A percentile compares a stretch with the other conserved stretches of the same genome.
These are phyloP conservation scores for Parasteatoda lunata DNA, from an alignment of 2,888 invertebrate species.

Conservation along the genomic window DNA sequence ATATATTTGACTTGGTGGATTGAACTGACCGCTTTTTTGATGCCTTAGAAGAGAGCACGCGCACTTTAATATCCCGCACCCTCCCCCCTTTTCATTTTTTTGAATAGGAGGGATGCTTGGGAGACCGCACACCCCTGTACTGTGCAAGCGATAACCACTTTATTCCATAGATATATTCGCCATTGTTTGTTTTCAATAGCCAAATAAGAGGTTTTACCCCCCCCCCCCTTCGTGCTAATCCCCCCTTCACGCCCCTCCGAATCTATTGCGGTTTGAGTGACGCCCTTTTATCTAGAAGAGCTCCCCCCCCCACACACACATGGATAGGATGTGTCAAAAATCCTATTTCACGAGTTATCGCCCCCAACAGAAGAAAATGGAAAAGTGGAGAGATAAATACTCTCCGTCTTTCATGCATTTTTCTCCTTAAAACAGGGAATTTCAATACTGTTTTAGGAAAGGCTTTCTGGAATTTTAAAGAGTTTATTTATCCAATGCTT, in stretches of 20 bases:
- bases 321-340: slow-evolving; percentile 57
- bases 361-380: background rate
- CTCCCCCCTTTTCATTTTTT: slow-evolving; percentile 2
- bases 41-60: background rate
- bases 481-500: no score
- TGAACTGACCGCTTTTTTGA: slow-evolving; percentile 54
- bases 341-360: slow-evolving; percentile 65
- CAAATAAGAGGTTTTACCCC: slow-evolving; percentile 14
- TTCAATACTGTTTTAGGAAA: no score
- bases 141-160: slow-evolving; percentile 38
- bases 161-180: slow-evolving; percentile 44
- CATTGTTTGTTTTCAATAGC: slow-evolving; percentile 65
- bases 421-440: no score
- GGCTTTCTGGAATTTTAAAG: no score
- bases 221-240: background rate
- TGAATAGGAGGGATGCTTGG: background rate
- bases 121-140: slow-evolving; percentile 4
- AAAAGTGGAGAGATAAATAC: slow-evolving; percentile 53
- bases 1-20: slow-evolving; percentile 55
- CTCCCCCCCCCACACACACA: background rate
- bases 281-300: slow-evolving; percentile 18
- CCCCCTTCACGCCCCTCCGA: slow-evolving; percentile 24
- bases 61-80: background rate
- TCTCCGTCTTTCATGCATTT: slow-evolving; percentile 5
- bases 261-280: background rate